A percentile compares a stretch with the other conserved stretches of the same genome.
These are phyloP conservation scores for Eupeodes latifasciatus DNA, from an alignment of 2,888 invertebrate species.

Conservation along the genomic window DNA sequence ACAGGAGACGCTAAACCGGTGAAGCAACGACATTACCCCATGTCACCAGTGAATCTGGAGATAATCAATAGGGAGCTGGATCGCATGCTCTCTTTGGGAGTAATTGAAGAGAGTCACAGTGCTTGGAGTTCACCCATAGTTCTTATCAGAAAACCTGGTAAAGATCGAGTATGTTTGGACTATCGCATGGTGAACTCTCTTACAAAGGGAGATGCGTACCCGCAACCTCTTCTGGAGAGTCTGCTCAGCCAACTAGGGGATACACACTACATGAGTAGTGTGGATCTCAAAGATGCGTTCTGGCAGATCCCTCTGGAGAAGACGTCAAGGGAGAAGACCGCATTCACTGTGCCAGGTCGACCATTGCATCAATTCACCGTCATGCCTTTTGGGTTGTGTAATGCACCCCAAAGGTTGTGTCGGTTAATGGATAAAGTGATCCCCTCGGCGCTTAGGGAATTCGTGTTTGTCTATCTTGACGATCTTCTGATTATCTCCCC, in stretches of 20 bases:
- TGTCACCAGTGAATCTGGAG: constrained; percentile 19
- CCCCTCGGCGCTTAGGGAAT: too few species aligned
- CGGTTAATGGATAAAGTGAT: too few species aligned
- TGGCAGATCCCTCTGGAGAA: too few species aligned
- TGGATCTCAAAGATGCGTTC: neutral
- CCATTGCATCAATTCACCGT: too few species aligned
- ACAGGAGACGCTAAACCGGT: constrained; percentile 16
- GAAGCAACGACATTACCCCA: constrained; percentile 23
- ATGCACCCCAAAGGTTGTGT: too few species aligned
- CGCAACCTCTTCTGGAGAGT: constrained; percentile 11
- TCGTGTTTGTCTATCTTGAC: too few species aligned
- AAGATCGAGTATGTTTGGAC: constrained; percentile 1
- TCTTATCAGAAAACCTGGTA: constrained; percentile 16
- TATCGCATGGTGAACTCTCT: constrained; percentile 14
- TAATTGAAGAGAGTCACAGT: constrained; percentile 7
- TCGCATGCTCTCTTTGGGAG: constrained; percentile 26
- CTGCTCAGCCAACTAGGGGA: constrained; percentile 27
- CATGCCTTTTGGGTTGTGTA: too few species aligned
- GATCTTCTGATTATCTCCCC: too few species aligned
- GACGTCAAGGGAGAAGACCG: too few species aligned
- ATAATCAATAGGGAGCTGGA: constrained; percentile 31
- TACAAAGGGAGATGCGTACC: neutral
- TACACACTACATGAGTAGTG: constrained; percentile 28
- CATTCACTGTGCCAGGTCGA: too few species aligned
- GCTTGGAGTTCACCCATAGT: constrained; percentile 7